phyloP scores from a whole-genome alignment of 1,140 invertebrate genomes.

The Diabrotica undecimpunctata region DNA sequence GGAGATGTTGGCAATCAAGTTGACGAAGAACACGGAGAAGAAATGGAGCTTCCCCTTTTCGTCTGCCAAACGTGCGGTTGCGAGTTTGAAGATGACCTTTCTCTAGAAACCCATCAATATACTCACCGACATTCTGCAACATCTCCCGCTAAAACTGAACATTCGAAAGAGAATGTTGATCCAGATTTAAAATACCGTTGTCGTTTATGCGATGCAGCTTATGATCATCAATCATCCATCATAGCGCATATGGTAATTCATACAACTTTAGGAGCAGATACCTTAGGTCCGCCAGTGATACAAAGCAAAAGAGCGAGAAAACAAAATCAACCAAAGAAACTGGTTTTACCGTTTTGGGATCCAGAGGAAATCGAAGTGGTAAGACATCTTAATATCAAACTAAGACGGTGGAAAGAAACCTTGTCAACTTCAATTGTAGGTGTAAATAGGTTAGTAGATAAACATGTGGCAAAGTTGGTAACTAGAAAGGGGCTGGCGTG shows the following conservation, averaged over 20 bases:
- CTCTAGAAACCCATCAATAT: slow-evolving; percentile 50
- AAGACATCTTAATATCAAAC: slow-evolving; percentile 36
- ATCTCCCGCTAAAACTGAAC: slow-evolving; percentile 47
- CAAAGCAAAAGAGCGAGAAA: slow-evolving; percentile 48
- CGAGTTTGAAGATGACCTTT: slow-evolving; percentile 52
- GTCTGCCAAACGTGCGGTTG: slow-evolving; percentile 53
- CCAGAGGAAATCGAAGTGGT: slow-evolving; percentile 39
- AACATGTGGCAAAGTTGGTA: slow-evolving; percentile 42
- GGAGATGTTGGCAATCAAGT: slow-evolving; percentile 48
- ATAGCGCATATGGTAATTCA: slow-evolving; percentile 52
- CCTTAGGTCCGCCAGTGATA: slow-evolving; percentile 18
- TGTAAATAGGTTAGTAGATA: slow-evolving; percentile 35
- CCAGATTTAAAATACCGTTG: slow-evolving; percentile 46
- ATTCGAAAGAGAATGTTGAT: slow-evolving; percentile 44
- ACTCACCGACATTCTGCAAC: slow-evolving; percentile 46
- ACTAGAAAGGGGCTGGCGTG: slow-evolving; percentile 39
- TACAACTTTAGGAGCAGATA: slow-evolving; percentile 39
- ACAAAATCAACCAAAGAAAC: slow-evolving; percentile 51
- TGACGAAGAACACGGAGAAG: slow-evolving; percentile 52
- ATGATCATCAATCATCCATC: slow-evolving; percentile 48
- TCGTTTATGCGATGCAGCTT: slow-evolving; percentile 47
- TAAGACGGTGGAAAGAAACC: slow-evolving; percentile 32
- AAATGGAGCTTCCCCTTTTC: slow-evolving; percentile 46
- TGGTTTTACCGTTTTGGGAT: slow-evolving; percentile 43
- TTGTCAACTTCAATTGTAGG: slow-evolving; percentile 19